Percentiles rank a stretch among this genome's conserved stretches.
Evolutionary conservation across 2,113 vertebrate species (phyloP).

Genomic region (Tylochromis polylepis): DNA sequence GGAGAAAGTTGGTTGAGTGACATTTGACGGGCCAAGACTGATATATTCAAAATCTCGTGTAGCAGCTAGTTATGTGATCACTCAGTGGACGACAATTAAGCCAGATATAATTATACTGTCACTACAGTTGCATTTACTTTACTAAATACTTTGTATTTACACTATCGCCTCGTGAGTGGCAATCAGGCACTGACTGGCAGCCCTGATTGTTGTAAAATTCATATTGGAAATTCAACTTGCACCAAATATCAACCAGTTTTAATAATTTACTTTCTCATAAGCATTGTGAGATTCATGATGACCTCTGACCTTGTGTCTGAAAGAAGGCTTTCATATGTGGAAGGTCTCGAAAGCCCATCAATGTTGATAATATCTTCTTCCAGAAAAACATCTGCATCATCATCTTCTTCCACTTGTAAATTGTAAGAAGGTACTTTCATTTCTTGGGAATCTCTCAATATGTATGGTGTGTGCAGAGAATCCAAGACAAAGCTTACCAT

Average conservation of each 20-base stretch:
- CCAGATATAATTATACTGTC: background rate
- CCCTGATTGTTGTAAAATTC: conserved; percentile 16
- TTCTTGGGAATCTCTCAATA: background rate
- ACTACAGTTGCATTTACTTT: background rate
- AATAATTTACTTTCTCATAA: background rate
- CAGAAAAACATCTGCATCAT: background rate
- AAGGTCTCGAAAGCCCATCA: background rate
- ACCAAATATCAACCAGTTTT: background rate
- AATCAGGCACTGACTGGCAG: conserved; percentile 1
- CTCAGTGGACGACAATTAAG: background rate
- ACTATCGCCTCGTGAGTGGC: conserved; percentile 18
- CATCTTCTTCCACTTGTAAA: background rate
- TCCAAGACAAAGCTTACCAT: conserved; percentile 5
- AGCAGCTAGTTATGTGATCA: background rate
- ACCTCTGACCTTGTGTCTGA: background rate
- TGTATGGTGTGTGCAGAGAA: background rate
- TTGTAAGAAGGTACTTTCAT: background rate
- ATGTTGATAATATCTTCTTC: background rate
- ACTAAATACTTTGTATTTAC: too few species aligned
- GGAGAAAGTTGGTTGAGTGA: background rate
- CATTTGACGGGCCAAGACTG: background rate
- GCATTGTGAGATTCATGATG: background rate
- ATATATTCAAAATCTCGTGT: background rate
- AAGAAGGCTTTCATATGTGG: background rate
- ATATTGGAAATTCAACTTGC: background rate